A percentile compares a stretch with the other conserved stretches of the same genome.
Evolutionary conservation across 1,140 invertebrate species (phyloP).

Genomic region (Pseudomyrmex sp.): DNA sequence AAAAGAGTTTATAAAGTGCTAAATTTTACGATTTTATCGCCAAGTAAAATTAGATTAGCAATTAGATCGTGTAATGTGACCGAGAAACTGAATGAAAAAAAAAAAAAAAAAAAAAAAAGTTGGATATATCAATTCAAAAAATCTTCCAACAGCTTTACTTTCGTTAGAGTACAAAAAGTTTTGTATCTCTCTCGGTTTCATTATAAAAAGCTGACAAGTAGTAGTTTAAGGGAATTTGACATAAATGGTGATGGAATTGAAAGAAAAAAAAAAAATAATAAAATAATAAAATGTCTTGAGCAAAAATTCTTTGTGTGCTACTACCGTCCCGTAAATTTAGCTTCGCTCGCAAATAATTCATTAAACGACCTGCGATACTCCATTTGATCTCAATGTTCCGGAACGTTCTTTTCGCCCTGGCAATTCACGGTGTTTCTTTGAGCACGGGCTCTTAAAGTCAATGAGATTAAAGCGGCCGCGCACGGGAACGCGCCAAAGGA

Average conservation of each 20-base stretch:
- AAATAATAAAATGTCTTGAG: constrained; percentile 26
- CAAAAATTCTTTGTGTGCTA: neutral
- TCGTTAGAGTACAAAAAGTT: neutral
- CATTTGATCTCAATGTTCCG: constrained; percentile 58
- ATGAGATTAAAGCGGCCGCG: constrained; percentile 68
- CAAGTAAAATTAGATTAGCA: neutral
- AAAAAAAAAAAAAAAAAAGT: neutral
- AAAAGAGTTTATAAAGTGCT: neutral
- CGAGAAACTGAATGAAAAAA: neutral
- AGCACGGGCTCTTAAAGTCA: constrained; percentile 62
- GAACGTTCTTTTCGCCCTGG: constrained; percentile 52
- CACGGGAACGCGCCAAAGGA: constrained; percentile 61
- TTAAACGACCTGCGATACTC: constrained; percentile 53
- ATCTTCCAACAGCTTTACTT: neutral
- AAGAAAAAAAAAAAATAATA: constrained; percentile 1
- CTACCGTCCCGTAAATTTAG: constrained; percentile 46
- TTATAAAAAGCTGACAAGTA: neutral
- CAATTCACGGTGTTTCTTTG: constrained; percentile 64
- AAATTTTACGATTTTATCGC: neutral
- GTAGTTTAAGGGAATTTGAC: constrained; percentile 17
- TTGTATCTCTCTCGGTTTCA: neutral
- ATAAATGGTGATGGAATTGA: constrained; percentile 1
- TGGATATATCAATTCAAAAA: too few relatives aligned
- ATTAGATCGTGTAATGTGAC: neutral
- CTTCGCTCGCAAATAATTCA: constrained; percentile 68